These are phyloP conservation scores for Perdita meconis DNA, from an alignment of 2,888 invertebrate genomes.

Conservation along the genomic window DNA sequence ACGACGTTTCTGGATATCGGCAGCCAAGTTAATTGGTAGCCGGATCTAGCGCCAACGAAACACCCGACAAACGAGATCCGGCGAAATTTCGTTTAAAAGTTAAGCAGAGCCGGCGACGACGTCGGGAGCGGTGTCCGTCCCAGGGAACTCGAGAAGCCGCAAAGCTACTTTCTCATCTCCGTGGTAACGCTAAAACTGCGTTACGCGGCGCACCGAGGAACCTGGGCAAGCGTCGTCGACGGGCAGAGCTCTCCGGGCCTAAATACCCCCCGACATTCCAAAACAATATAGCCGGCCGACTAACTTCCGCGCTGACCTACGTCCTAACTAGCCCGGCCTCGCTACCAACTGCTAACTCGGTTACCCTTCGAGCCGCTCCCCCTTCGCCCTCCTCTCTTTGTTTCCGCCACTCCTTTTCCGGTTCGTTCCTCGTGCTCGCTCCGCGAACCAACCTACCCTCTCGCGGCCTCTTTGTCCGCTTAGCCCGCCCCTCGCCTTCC, in stretches of 20 bases:
- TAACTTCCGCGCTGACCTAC: constrained; percentile 79
- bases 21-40: constrained; percentile 62
- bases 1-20: constrained; percentile 58
- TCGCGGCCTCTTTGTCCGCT: constrained; percentile 17
- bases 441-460: constrained; percentile 10
- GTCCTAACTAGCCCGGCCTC: constrained; percentile 78
- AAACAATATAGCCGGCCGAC: constrained; percentile 78
- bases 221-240: constrained; percentile 43
- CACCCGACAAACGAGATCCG: constrained; percentile 76
- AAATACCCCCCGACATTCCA: constrained; percentile 79
- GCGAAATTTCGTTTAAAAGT: constrained; percentile 80
- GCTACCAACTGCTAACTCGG: constrained; percentile 78
- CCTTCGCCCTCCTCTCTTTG: constrained; percentile 4
- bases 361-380: constrained; percentile 60
- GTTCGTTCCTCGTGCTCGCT: neutral
- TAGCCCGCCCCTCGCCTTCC: constrained; percentile 7
- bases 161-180: constrained; percentile 75
- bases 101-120: constrained; percentile 56
- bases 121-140: constrained; percentile 19
- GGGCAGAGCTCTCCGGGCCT: constrained; percentile 71
- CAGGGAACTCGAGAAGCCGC: constrained; percentile 65
- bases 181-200: constrained; percentile 73
- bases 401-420: constrained; percentile 8
- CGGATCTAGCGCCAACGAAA: constrained; percentile 54
- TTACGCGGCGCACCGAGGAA: constrained; percentile 68